Conservation (phyloP, 2,797 vertebrate genomes). For the Rhinoraja longicauda region DNA sequence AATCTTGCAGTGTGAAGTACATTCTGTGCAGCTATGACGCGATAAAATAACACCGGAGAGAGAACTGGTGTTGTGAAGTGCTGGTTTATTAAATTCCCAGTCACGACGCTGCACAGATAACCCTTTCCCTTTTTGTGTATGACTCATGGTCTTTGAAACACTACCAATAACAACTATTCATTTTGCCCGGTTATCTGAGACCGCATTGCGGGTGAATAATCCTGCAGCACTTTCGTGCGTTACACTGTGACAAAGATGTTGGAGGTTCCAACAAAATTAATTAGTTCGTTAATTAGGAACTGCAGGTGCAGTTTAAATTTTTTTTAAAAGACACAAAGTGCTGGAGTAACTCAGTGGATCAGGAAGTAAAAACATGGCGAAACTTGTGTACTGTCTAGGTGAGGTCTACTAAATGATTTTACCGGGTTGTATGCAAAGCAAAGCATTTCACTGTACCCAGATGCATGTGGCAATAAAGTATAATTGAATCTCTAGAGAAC, state of each 20-base stretch:
- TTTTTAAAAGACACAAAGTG: too few species aligned
- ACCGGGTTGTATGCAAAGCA: too few species aligned
- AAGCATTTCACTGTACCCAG: too few species aligned
- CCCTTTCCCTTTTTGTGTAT: background rate
- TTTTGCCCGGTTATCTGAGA: too few species aligned
- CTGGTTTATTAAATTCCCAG: background rate
- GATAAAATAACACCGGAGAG: background rate
- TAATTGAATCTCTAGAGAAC: too few species aligned
- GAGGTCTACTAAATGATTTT: too few species aligned
- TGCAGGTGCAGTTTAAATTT: background rate
- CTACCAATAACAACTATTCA: background rate
- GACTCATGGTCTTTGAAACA: background rate
- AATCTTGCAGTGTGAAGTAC: rapidly evolving
- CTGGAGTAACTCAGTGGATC: too few species aligned
- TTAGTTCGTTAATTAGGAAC: background rate
- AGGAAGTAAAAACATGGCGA: too few species aligned
- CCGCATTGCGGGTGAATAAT: background rate
- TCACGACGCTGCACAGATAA: background rate
- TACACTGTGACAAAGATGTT: background rate
- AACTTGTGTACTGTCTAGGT: too few species aligned
- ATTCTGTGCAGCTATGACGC: background rate
- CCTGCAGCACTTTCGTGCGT: background rate
- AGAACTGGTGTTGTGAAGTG: background rate
- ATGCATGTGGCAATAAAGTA: too few species aligned
- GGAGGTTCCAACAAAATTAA: background rate